phyloP scores from a whole-genome alignment of 2,888 invertebrate species.

The Myopa testacea region DNA sequence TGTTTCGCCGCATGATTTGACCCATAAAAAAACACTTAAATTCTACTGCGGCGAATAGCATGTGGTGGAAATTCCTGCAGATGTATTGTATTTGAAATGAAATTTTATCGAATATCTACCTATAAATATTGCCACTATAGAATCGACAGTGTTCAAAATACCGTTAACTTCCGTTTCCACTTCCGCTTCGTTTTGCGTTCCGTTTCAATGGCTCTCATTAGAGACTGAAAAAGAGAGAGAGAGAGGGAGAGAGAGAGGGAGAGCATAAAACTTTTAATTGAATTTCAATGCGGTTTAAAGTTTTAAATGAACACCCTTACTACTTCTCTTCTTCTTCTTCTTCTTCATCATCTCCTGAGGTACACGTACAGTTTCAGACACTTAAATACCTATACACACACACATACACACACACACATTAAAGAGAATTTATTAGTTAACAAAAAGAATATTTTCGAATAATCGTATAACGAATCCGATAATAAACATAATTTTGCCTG shows the following conservation, averaged over 20 bases:
- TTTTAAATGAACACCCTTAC: not conserved
- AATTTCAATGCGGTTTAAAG: constrained; percentile 16
- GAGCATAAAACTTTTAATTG: constrained; percentile 26
- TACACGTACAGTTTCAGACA: not conserved
- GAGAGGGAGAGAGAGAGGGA: not conserved
- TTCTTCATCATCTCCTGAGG: not conserved
- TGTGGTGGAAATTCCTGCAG: not conserved
- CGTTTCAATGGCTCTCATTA: not conserved
- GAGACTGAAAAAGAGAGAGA: not conserved
- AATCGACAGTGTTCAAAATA: not conserved
- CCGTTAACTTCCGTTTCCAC: not conserved
- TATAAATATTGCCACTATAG: too few species aligned
- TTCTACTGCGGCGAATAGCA: not conserved
- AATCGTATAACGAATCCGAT: too few species aligned
- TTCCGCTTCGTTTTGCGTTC: not conserved
- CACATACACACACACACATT: not conserved
- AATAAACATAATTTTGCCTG: too few species aligned
- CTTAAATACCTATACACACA: not conserved
- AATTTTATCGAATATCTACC: too few species aligned
- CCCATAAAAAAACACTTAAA: not conserved
- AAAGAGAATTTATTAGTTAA: not conserved
- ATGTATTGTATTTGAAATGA: not conserved
- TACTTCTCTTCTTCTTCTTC: not conserved
- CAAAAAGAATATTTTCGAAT: too few species aligned
- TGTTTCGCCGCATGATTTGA: not conserved